Conservation (phyloP, 2,797 vertebrate genomes). For the Protonibea diacanthus region DNA sequence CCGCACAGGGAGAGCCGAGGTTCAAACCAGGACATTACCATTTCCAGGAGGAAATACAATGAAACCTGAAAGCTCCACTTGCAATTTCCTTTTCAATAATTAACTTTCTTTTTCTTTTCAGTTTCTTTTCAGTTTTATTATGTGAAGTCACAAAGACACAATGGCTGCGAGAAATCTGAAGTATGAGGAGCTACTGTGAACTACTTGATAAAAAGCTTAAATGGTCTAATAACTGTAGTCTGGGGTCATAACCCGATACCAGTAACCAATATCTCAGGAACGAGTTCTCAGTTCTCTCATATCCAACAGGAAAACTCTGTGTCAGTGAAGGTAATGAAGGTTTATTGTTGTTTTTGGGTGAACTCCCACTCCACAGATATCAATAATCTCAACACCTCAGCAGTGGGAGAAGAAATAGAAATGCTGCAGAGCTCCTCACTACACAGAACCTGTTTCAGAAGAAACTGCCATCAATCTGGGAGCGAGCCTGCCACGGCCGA, state of each 20-base stretch:
- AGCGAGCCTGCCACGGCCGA: conserved; percentile 38
- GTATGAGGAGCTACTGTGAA: not conserved
- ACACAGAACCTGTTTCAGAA: conserved; percentile 50
- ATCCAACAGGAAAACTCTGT: conserved; percentile 32
- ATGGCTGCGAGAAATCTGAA: not conserved
- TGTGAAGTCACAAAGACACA: not conserved
- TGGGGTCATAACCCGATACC: conserved; percentile 13
- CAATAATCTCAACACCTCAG: conserved; percentile 46
- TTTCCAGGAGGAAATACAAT: not conserved
- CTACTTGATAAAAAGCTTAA: conserved; percentile 5
- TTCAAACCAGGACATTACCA: not conserved
- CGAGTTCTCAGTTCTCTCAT: conserved; percentile 34
- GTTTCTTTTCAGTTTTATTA: not conserved
- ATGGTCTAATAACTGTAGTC: conserved; percentile 35
- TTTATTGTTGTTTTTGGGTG: conserved; percentile 55
- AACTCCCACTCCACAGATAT: conserved; percentile 49
- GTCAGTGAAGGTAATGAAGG: conserved; percentile 30
- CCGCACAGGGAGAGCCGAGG: no score
- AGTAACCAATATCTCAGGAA: conserved; percentile 39
- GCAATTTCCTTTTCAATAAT: not conserved
- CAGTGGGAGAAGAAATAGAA: conserved; percentile 35
- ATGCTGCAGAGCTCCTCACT: conserved; percentile 52
- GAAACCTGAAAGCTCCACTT: not conserved
- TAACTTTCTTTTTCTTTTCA: no score
- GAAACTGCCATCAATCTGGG: conserved; percentile 73